A percentile compares a stretch with the other conserved stretches of the same genome.
Evolutionary conservation across 30 jellyfish, hydroid and myxozoan genomes (phyloP).

Genomic region (Catostylus mosaicus): DNA sequence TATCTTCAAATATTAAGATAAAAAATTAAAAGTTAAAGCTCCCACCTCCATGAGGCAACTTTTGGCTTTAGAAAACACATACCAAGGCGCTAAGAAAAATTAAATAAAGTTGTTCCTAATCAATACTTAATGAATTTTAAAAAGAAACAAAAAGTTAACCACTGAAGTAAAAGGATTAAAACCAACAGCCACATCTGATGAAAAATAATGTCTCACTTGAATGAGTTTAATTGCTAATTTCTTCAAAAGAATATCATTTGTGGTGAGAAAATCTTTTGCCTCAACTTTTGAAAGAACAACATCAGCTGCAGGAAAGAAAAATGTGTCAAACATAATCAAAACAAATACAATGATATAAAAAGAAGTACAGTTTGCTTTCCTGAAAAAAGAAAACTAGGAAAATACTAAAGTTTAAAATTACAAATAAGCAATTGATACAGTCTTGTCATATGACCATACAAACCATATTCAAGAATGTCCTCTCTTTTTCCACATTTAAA

Average conservation of each 20-base stretch:
- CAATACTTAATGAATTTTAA: too few relatives aligned
- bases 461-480: conserved; percentile 77
- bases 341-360: background rate
- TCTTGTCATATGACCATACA: too few relatives aligned
- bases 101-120: too few relatives aligned
- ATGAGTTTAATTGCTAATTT: conserved; percentile 76
- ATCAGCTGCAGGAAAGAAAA: conserved; percentile 31
- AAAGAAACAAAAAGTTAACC: too few relatives aligned
- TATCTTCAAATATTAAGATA: too few relatives aligned
- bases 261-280: conserved; percentile 24
- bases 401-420: too few relatives aligned
- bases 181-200: background rate
- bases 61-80: conserved; percentile 81
- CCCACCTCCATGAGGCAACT: conserved; percentile 91
- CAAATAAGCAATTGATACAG: too few relatives aligned
- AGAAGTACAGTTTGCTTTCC: too few relatives aligned
- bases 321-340: background rate
- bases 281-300: conserved; percentile 42
- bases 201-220: conserved; percentile 60
- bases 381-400: too few relatives aligned
- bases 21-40: too few relatives aligned
- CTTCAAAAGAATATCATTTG: conserved; percentile 55
- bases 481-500: conserved; percentile 87
- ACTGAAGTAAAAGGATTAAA: too few relatives aligned
- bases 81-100: conserved; percentile 89